These are phyloP conservation scores for Alcedo quadribrachys DNA, from an alignment of 2,797 vertebrate species.

Conservation along the genomic window DNA sequence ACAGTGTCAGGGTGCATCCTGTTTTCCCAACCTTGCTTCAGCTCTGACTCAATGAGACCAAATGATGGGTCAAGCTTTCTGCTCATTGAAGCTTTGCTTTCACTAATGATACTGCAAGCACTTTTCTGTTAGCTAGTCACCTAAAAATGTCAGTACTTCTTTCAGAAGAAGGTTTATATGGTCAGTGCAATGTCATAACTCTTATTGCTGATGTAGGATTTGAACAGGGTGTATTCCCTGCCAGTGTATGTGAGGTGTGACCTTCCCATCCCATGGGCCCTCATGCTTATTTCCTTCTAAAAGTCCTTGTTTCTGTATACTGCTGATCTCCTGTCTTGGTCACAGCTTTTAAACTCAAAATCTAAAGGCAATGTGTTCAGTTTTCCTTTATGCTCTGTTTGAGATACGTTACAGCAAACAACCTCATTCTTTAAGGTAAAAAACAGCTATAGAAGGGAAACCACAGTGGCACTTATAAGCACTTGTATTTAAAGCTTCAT, in stretches of 20 bases:
- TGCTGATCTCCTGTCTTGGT: neutral
- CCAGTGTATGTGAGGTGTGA: neutral
- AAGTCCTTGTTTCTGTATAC: neutral
- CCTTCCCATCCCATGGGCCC: rapidly evolving
- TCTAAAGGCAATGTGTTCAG: neutral
- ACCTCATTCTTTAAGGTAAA: neutral
- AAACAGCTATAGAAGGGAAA: neutral
- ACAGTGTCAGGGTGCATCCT: neutral
- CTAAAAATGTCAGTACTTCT: neutral
- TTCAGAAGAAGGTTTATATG: neutral
- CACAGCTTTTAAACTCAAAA: neutral
- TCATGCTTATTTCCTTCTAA: rapidly evolving
- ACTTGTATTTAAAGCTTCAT: neutral
- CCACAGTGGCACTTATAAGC: neutral
- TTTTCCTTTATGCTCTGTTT: neutral
- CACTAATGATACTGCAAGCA: neutral
- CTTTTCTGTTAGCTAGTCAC: neutral
- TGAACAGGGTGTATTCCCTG: neutral
- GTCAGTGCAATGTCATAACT: neutral
- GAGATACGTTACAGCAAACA: neutral
- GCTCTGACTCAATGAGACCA: neutral
- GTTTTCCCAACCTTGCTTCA: neutral
- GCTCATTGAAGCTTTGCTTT: neutral
- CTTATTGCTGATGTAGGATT: neutral
- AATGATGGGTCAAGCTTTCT: neutral